Evolutionary conservation across 2,797 vertebrate species (phyloP).

Genomic region (Eupleurogrammus muticus): DNA sequence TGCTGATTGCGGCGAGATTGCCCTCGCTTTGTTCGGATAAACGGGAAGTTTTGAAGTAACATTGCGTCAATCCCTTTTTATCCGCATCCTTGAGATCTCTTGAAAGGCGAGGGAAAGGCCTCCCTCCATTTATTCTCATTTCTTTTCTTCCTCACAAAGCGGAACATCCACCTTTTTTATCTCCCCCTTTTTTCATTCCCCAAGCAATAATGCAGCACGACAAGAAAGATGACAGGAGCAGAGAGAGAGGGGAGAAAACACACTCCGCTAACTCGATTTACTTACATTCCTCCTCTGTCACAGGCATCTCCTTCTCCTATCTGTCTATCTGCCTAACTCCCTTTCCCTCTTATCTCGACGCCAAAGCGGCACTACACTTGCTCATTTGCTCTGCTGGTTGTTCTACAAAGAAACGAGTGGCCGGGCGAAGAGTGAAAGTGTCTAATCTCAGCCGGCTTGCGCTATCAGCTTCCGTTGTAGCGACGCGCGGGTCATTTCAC

Average conservation of each 20-base stretch:
- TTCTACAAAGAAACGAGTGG: background rate
- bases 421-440: conserved; percentile 1
- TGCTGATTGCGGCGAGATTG: no score
- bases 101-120: no score
- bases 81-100: no score
- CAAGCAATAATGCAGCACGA: conserved; percentile 31
- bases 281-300: conserved; percentile 46
- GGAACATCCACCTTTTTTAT: conserved; percentile 51
- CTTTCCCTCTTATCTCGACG: conserved; percentile 37
- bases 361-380: conserved; percentile 23
- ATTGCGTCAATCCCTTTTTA: no score
- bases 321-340: conserved; percentile 38
- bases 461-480: conserved; percentile 10
- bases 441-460: conserved; percentile 11
- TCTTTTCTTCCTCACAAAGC: conserved; percentile 38
- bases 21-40: no score
- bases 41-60: no score
- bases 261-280: conserved; percentile 54
- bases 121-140: conserved; percentile 28
- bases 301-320: conserved; percentile 44
- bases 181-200: conserved; percentile 35
- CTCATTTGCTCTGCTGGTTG: conserved; percentile 1
- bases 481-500: conserved; percentile 6
- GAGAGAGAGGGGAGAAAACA: background rate
- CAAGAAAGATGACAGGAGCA: conserved; percentile 54